Conservation (phyloP, 2,888 invertebrate species). For the Scelioninae gen. 1 region DNA sequence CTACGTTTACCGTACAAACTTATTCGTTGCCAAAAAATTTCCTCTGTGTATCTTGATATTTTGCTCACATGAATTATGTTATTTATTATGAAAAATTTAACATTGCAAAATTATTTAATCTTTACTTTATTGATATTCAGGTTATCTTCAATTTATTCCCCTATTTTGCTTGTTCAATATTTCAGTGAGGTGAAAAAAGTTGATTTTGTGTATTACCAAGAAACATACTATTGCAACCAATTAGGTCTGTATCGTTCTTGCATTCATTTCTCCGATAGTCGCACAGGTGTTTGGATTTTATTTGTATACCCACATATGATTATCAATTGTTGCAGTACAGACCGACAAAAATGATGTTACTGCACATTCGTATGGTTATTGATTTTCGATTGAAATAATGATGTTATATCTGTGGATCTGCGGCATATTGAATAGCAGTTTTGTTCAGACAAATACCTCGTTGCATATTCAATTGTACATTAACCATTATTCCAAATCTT, state of each 20-base stretch:
- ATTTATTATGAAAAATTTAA: neutral
- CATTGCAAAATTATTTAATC: neutral
- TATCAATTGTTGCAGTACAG: slow-evolving; percentile 17
- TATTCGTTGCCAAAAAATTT: slow-evolving; percentile 32
- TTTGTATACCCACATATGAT: slow-evolving; percentile 15
- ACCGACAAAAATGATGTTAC: slow-evolving; percentile 23
- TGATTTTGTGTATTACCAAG: too few relatives aligned
- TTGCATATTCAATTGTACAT: neutral
- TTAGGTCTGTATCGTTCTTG: neutral
- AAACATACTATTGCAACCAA: neutral
- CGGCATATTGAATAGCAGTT: slow-evolving; percentile 34
- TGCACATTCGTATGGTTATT: slow-evolving; percentile 73
- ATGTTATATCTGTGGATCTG: slow-evolving; percentile 52
- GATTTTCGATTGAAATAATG: slow-evolving; percentile 77
- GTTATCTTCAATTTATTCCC: too few relatives aligned
- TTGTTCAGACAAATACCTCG: slow-evolving; percentile 20
- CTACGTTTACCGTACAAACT: slow-evolving; percentile 57
- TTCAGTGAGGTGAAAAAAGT: too few relatives aligned
- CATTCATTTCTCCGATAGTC: slow-evolving; percentile 18
- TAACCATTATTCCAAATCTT: neutral
- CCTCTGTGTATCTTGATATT: slow-evolving; percentile 8
- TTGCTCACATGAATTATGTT: neutral
- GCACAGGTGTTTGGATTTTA: neutral
- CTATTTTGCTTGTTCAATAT: too few relatives aligned
- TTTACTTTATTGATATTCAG: neutral